Percentiles rank a stretch among this genome's conserved stretches.
phyloP scores from a whole-genome alignment of 2,888 invertebrate species.

The Boloria euphrosyne region DNA sequence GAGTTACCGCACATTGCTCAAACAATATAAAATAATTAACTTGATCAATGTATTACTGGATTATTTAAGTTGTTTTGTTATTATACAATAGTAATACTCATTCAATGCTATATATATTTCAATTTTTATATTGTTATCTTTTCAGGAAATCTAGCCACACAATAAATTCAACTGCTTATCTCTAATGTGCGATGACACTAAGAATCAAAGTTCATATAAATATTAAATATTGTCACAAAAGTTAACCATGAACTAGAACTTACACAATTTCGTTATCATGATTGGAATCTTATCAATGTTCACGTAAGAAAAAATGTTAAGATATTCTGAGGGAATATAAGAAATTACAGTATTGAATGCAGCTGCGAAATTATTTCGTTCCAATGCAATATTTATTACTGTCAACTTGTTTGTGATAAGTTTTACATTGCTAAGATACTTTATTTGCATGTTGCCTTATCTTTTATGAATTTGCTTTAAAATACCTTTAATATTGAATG shows the following conservation, averaged over 20 bases:
- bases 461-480: background rate
- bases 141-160: no score
- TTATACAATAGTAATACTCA: background rate
- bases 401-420: conserved; percentile 11
- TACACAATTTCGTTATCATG: conserved; percentile 35
- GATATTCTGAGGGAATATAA: conserved; percentile 1
- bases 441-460: conserved; percentile 1
- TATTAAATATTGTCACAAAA: conserved; percentile 38
- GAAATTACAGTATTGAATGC: background rate
- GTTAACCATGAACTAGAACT: conserved; percentile 69
- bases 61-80: background rate
- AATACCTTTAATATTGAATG: no score
- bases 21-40: background rate
- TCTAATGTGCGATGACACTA: background rate
- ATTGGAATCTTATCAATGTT: conserved; percentile 23
- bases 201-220: conserved; percentile 43
- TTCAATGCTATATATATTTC: no score
- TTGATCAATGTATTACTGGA: background rate
- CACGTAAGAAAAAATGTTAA: background rate
- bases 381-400: background rate
- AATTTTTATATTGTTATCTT: no score
- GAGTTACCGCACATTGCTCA: background rate
- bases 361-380: background rate
- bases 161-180: background rate
- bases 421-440: conserved; percentile 8